Evolutionary conservation across 2,888 invertebrate genomes (phyloP).

Genomic region (Eurois occulta): DNA sequence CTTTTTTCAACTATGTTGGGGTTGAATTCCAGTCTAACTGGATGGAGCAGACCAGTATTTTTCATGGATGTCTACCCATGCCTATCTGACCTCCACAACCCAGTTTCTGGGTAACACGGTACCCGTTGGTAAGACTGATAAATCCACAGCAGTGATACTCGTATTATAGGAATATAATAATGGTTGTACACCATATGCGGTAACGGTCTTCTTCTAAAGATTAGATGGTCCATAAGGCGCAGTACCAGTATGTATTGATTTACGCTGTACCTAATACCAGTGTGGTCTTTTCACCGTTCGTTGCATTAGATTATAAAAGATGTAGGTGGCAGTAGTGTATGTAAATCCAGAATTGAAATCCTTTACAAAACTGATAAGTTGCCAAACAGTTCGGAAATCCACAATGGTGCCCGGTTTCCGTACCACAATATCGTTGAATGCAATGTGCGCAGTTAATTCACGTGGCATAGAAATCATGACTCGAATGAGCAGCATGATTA

Average conservation of each 20-base stretch:
- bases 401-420: slow-evolving; percentile 40
- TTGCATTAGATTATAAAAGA: neutral
- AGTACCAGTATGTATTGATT: neutral
- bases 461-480: slow-evolving; percentile 47
- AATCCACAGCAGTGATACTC: neutral
- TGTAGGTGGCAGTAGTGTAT: neutral
- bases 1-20: neutral
- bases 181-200: neutral
- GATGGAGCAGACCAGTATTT: neutral
- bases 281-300: neutral
- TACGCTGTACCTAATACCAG: neutral
- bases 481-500: slow-evolving; percentile 15
- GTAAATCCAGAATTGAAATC: neutral
- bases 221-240: neutral
- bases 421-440: slow-evolving; percentile 42
- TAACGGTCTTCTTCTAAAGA: neutral
- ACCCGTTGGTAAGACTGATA: neutral
- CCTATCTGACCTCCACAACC: neutral
- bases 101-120: neutral
- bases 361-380: slow-evolving; percentile 10
- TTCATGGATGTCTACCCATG: neutral
- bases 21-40: neutral
- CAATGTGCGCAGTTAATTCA: slow-evolving; percentile 41
- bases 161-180: neutral
- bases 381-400: slow-evolving; percentile 30